A percentile compares a stretch with the other conserved stretches of the same genome.
phyloP scores from a whole-genome alignment of 2,113 vertebrate species.

The Xiphorhynchus elegans region DNA sequence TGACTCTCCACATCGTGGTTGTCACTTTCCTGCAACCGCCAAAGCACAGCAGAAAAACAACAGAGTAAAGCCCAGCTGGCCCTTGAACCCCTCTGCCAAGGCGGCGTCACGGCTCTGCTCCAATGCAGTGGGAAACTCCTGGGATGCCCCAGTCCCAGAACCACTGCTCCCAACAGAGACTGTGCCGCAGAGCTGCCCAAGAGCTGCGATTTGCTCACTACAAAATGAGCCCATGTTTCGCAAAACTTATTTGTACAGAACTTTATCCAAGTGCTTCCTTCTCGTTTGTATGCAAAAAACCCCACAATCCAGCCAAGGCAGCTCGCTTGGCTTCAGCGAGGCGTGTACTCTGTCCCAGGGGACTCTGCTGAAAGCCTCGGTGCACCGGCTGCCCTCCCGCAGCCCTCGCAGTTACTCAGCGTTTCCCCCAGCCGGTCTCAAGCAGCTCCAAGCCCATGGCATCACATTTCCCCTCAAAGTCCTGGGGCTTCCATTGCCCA shows the following conservation, averaged over 20 bases:
- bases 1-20: not conserved
- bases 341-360: not conserved
- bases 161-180: accelerated
- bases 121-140: accelerated
- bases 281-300: not conserved
- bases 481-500: not conserved
- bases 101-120: not conserved
- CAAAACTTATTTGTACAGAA: not conserved
- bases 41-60: not conserved
- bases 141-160: not conserved
- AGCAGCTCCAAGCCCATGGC: not conserved
- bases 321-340: not conserved
- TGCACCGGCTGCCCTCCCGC: accelerated
- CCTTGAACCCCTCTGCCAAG: accelerated
- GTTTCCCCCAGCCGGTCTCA: not conserved
- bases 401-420: not conserved
- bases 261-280: not conserved
- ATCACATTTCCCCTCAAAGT: not conserved
- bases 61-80: not conserved
- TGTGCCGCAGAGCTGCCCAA: not conserved
- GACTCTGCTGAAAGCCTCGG: not conserved
- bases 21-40: not conserved
- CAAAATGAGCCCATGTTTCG: not conserved
- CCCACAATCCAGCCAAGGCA: not conserved
- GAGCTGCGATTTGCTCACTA: not conserved